Conservation (phyloP, 2,888 invertebrate genomes). For the Galeruca laticollis region DNA sequence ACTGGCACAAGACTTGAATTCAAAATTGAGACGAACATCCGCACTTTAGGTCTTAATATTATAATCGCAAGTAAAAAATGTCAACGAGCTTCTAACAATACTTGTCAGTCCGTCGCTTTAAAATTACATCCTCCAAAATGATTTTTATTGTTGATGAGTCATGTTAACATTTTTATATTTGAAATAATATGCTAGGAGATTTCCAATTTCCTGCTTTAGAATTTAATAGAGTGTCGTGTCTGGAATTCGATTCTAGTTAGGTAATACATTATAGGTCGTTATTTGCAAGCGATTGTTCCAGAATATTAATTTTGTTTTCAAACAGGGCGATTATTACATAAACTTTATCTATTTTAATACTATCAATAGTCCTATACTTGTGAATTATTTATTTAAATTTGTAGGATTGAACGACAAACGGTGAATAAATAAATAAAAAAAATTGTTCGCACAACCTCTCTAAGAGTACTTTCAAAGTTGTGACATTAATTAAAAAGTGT, state of each 20-base stretch:
- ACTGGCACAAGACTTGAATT: constrained; percentile 36
- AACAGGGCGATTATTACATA: no score
- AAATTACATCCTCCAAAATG: constrained; percentile 16
- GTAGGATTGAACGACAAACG: no score
- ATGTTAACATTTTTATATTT: not conserved
- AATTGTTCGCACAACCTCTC: no score
- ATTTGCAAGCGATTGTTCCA: no score
- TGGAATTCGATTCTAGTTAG: not conserved
- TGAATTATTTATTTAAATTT: no score
- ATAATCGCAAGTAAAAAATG: constrained; percentile 37
- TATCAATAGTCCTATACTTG: no score
- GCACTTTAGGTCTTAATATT: constrained; percentile 34
- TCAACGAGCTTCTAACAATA: constrained; percentile 24
- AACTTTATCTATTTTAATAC: no score
- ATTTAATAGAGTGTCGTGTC: not conserved
- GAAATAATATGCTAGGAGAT: not conserved
- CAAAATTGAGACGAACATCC: constrained; percentile 40
- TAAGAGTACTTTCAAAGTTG: no score
- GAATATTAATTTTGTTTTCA: no score
- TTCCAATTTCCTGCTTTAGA: not conserved
- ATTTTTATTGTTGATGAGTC: constrained; percentile 8
- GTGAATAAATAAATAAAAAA: no score
- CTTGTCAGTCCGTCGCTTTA: constrained; percentile 8
- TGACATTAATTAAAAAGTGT: no score
- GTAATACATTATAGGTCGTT: no score